phyloP scores from a whole-genome alignment of 2,113 vertebrate genomes.

The Sylvietta virens region DNA sequence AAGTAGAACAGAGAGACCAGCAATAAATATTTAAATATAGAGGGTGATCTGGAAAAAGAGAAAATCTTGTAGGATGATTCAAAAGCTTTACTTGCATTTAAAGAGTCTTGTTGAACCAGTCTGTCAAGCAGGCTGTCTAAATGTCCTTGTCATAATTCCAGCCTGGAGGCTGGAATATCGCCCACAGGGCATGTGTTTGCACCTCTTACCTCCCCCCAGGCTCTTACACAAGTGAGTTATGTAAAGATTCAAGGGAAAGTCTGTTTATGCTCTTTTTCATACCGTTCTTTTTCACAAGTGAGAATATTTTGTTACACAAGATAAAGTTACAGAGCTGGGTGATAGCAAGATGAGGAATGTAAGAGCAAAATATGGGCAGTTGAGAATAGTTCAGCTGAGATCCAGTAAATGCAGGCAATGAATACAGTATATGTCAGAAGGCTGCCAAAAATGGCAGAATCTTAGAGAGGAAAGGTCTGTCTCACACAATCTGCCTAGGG shows the following conservation, averaged over 20 bases:
- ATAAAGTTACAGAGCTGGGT: neutral
- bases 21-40: neutral
- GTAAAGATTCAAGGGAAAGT: neutral
- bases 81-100: neutral
- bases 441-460: slow-evolving; percentile 19
- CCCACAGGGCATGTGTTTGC: slow-evolving; percentile 6
- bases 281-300: neutral
- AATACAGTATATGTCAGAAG: neutral
- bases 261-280: neutral
- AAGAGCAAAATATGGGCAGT: neutral
- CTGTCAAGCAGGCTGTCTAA: slow-evolving; percentile 19
- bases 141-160: slow-evolving; percentile 24
- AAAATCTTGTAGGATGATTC: neutral
- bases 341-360: neutral
- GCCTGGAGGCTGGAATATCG: neutral
- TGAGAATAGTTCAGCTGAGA: neutral
- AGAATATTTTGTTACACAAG: neutral
- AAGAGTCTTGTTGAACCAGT: neutral
- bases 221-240: neutral
- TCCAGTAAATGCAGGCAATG: neutral
- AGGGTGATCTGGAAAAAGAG: neutral
- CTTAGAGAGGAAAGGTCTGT: neutral
- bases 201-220: neutral
- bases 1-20: neutral
- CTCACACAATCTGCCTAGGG: neutral